phyloP scores from a whole-genome alignment of 2,797 vertebrate genomes.

The Onychomys torridus region DNA sequence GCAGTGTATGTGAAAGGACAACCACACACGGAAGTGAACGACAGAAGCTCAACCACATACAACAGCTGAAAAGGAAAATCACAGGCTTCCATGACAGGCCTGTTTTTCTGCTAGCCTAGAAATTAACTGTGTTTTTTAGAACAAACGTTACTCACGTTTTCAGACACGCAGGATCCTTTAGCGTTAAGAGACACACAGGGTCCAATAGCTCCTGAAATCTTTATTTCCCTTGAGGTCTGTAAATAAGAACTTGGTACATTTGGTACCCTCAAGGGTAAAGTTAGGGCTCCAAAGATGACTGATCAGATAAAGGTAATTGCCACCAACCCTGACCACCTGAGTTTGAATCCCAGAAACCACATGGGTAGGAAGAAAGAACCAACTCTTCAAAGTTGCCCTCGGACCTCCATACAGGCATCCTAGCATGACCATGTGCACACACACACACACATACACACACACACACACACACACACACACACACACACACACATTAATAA shows the following conservation, averaged over 20 bases:
- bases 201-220: slow-evolving; percentile 97
- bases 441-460: too few species aligned
- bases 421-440: neutral
- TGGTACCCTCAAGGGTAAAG: neutral
- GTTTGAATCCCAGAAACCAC: neutral
- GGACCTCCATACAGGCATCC: neutral
- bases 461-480: too few species aligned
- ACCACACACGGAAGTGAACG: neutral
- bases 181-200: slow-evolving; percentile 96
- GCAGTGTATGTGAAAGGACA: neutral
- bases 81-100: neutral
- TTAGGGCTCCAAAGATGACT: neutral
- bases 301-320: neutral
- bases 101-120: neutral
- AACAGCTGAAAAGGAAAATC: slow-evolving; percentile 3
- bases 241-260: slow-evolving; percentile 68
- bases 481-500: neutral
- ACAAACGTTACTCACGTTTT: slow-evolving; percentile 92
- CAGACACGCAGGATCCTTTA: slow-evolving; percentile 97
- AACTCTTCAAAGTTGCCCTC: neutral
- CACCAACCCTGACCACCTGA: neutral
- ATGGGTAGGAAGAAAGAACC: neutral
- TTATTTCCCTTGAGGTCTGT: slow-evolving; percentile 98
- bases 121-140: slow-evolving; percentile 56
- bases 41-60: neutral